Evolutionary conservation across 1,140 invertebrate genomes (phyloP), one percentile per base, ranked within the genome.

Genomic region (Aphelenchoides avenae): DNA sequence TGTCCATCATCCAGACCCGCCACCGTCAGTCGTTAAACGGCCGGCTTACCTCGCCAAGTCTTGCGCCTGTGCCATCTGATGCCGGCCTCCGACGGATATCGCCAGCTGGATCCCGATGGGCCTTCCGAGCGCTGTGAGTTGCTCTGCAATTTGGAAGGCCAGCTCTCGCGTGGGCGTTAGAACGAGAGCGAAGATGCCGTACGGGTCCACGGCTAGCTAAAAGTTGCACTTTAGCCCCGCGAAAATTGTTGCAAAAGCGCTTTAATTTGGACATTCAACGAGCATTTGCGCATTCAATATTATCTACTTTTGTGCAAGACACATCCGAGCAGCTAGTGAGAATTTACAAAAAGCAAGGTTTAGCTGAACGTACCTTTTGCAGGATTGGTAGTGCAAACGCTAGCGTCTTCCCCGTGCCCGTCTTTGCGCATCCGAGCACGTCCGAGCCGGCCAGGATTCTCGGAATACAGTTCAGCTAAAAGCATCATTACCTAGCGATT

Each of bases 71-170:
- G 22, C 37, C 56, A 60, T 37, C 63, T 60, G 57, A 64, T 60
- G 43, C n/a, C 57, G 40, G 30, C 57, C 57, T 27, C 57, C 57
- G 42, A 60, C 42, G 1, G 63, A 50, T 20, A 60, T 44, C 26
- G 41, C 37, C 5, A 36, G 39, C 48, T 68, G 62, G 15, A 75
- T 36, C 41, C 59, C 68, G 29, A 75, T 59, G n/a, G 73, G 62
- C 24, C 59, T 64, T 6, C 73, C 73, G 5, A 75, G 44, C 24
- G 64, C 75, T 22, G 30, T 31, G 39, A 75, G 74, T 63, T 75
- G 73, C 26, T 75, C 73, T n/a, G 64, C 70, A 41, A 75, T 75
- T 62, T 75, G 75, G n/a, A 68, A 69, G 15, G 68, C 75, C 11
- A 77, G 37, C 52, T 77, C 75, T 33, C 73, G 41, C 2, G 73